Evolutionary conservation across 1,140 invertebrate species (phyloP).

Genomic region (Ostrea edulis): DNA sequence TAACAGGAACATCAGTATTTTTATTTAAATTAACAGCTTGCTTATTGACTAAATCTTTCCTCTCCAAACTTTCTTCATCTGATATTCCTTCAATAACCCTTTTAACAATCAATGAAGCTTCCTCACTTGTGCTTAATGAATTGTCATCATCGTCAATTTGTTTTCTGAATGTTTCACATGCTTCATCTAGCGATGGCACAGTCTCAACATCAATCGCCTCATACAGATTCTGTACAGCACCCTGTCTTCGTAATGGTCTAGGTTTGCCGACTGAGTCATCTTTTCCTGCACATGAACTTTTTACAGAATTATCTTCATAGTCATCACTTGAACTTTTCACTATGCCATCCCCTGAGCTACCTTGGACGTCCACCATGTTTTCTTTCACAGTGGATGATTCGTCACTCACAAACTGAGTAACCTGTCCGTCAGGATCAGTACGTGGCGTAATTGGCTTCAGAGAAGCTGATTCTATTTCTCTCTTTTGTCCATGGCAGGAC

Average conservation of each 20-base stretch:
- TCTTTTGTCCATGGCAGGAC: neutral
- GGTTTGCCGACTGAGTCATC: neutral
- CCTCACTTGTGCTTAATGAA: conserved; percentile 9
- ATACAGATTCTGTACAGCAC: conserved; percentile 8
- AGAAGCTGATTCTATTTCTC: neutral
- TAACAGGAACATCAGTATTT: too few species aligned
- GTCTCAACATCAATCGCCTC: conserved; percentile 1
- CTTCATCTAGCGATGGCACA: neutral
- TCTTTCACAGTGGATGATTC: neutral
- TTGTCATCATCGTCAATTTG: neutral
- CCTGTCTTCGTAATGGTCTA: neutral
- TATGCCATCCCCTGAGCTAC: neutral
- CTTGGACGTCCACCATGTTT: neutral
- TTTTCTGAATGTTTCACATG: neutral
- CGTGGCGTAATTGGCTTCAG: conserved; percentile 17
- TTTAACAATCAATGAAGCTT: conserved; percentile 33
- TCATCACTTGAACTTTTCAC: conserved; percentile 7
- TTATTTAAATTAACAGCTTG: neutral
- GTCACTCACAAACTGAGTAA: neutral
- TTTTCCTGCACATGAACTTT: neutral
- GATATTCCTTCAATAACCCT: conserved; percentile 25
- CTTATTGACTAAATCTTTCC: neutral
- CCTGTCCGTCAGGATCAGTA: conserved; percentile 44
- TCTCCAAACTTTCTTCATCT: neutral
- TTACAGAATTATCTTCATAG: neutral